Base-by-base conservation (phyloP, 2,888 invertebrate species). In the Deilephila elpenor region DNA sequence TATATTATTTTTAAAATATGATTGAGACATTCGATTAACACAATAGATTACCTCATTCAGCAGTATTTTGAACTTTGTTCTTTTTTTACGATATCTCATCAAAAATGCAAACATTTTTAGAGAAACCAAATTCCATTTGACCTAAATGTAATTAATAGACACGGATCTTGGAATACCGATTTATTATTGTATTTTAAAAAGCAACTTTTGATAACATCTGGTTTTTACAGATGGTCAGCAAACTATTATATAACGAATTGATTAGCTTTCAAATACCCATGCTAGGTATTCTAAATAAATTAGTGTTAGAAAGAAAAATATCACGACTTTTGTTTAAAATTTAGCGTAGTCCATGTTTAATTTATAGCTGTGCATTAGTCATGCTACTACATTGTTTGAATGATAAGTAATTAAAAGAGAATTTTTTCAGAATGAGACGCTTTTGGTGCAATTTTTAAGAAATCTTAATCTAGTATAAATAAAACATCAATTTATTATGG, bases 341-440 rank as follows among this genome's bases (percentile, higher is more conserved):
- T 67, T 67, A 67, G 51, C 51, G 51, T 25, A 51, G 25, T 67
- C 29, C 67, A 67, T 67, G 67, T 67, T 67, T 44, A 44, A 67
- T 67, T 67, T 51, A 67, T 67, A 51, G 11, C 51, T 17, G 25
- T 17, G 25, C 19, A 25, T 62, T 62, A 64, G 44, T 25, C 2
- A 67, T 67, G 51, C 44, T 67, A 67, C 51, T 44, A 11, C 44
- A 8, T 44, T 44, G 11, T 11, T 8, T 44, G 0, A 11, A 44
- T 11, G 11, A 44, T 11, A 44, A 44, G 11, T n/a, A n/a, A n/a
- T n/a, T n/a, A n/a, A n/a, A n/a, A n/a, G n/a, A n/a, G n/a, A n/a
- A n/a, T n/a, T n/a, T n/a, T n/a, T n/a, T n/a, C 25, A 25, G 25
- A 25, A 25, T 25, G 25, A 25, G 25, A 25, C 25, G 25, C 25